Evolutionary conservation across 1,140 invertebrate species (phyloP), one percentile per base, ranked within the genome.

Genomic region (Sarcophaga peregrina): DNA sequence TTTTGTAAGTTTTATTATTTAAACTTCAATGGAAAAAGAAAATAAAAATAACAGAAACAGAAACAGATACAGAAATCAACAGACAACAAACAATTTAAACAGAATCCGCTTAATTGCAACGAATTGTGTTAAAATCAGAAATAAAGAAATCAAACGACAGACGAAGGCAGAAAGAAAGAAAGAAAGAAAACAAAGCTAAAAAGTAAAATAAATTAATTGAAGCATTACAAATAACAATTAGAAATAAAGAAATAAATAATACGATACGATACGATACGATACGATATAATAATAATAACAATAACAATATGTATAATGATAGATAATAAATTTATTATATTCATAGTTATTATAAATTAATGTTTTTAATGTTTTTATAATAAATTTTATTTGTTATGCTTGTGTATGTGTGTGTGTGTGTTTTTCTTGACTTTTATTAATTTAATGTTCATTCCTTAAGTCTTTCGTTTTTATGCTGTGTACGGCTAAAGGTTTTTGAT

Each of bases 101-200:
- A 68, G 62, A 68, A 68, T 68, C 62, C n/a, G n/a, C 6, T 68
- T 68, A 17, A 68, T 68, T 68, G 62, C 62, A 68, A 25, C 62
- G 62, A 68, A 68, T 68, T 68, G 62, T 68, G 17, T 37, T 37
- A 37, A 37, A 37, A 37, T 37, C 25, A 37, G 25, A 37, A 37
- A 37, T 37, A 37, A 37, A 37, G 25, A 37, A 37, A 37, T 37
- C 25, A 37, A 4, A 1, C 1, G 25, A 37, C 25, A 37, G 25
- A n/a, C n/a, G n/a, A n/a, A n/a, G n/a, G n/a, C n/a, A 37, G 25
- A 37, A 37, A 4, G 25, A 37, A 37, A 37, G 25, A 37, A 37
- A 37, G 25, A 37, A 37, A 37, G 25, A 37, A 37, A 37, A 4
- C 25, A 37, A 37, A 2, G 17, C 62, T 20, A 20, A 68, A 3